Conservation (phyloP, 2,797 vertebrate genomes). For the Channa striata region DNA sequence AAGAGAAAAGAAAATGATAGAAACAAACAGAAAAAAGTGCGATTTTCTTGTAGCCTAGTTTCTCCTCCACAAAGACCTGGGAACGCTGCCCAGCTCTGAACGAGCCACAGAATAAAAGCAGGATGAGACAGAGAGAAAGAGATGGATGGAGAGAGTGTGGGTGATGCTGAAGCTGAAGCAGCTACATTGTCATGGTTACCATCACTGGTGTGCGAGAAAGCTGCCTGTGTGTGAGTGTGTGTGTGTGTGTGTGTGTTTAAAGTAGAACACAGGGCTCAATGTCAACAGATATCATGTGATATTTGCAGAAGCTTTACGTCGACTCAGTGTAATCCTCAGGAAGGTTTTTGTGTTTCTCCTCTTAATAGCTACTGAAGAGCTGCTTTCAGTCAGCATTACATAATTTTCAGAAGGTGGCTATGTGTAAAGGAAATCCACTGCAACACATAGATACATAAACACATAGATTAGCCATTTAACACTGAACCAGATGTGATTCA, state of each 20-base stretch:
- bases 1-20: slow-evolving; percentile 22
- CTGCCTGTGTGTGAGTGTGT: slow-evolving; percentile 19
- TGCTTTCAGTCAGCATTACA: slow-evolving; percentile 1
- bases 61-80: slow-evolving; percentile 63
- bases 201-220: slow-evolving; percentile 47
- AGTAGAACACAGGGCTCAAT: slow-evolving; percentile 50
- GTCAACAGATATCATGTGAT: slow-evolving; percentile 73
- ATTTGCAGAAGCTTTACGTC: slow-evolving; percentile 48
- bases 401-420: slow-evolving; percentile 22
- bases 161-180: slow-evolving; percentile 76
- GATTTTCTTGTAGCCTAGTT: slow-evolving; percentile 59
- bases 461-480: slow-evolving; percentile 14
- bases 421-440: slow-evolving; percentile 2
- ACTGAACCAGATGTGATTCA: slow-evolving; percentile 18
- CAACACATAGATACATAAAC: slow-evolving; percentile 3
- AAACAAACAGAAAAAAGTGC: slow-evolving; percentile 11
- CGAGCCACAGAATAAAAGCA: slow-evolving; percentile 57
- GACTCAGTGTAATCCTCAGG: slow-evolving; percentile 35
- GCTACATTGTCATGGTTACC: slow-evolving; percentile 82
- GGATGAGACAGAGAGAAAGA: slow-evolving; percentile 66
- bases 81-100: slow-evolving; percentile 55
- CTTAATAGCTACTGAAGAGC: slow-evolving; percentile 13
- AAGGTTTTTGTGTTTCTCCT: slow-evolving; percentile 40
- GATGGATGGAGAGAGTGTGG: slow-evolving; percentile 76
- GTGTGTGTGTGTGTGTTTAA: slow-evolving; percentile 26